phyloP scores from a whole-genome alignment of 2,797 vertebrate genomes.

The Pseudocheirus occidentalis region DNA sequence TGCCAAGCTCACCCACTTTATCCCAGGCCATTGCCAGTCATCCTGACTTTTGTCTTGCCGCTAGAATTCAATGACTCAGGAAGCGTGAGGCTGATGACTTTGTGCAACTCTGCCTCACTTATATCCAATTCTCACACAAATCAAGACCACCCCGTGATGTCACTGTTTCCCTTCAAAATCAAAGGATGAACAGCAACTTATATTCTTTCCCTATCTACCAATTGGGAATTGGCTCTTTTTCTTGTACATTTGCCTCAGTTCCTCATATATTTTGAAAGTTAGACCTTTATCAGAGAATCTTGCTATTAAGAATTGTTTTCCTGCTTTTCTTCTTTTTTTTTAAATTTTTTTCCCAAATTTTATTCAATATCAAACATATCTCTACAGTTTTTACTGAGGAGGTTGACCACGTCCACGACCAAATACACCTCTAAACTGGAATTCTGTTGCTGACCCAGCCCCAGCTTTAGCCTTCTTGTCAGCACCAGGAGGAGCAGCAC shows the following conservation, averaged over 20 bases:
- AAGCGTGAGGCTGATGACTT: background rate
- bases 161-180: background rate
- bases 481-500: too few relatives aligned
- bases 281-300: background rate
- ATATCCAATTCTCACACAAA: background rate
- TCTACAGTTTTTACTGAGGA: too few relatives aligned
- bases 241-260: background rate
- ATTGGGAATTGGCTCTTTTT: background rate
- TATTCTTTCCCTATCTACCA: background rate
- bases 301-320: background rate
- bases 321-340: background rate
- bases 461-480: too few relatives aligned
- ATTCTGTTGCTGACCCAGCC: too few relatives aligned
- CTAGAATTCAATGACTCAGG: background rate
- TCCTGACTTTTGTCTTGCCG: background rate
- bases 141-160: background rate
- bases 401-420: too few relatives aligned
- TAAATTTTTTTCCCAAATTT: too few relatives aligned
- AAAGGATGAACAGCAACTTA: background rate
- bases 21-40: background rate
- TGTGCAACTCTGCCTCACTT: background rate
- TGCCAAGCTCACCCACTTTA: background rate
- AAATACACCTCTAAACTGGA: too few relatives aligned
- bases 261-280: background rate
- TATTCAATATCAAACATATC: too few relatives aligned